phyloP scores from a whole-genome alignment of 1,140 invertebrate genomes.

The Eubasilissa regina region DNA sequence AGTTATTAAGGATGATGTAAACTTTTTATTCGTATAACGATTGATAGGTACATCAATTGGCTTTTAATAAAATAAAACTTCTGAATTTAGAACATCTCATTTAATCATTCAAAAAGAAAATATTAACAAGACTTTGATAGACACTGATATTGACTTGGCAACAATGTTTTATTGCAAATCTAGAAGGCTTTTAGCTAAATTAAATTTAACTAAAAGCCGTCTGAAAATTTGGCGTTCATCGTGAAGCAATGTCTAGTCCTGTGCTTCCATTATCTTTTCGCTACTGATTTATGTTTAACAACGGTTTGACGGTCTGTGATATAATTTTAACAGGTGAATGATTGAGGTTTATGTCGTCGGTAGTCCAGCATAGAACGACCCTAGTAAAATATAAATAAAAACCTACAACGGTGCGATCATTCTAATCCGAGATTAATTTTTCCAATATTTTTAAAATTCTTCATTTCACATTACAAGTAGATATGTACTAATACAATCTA shows the following conservation, averaged over 20 bases:
- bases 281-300: constrained; percentile 43
- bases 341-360: constrained; percentile 17
- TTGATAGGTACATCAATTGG: no score
- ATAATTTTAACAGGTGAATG: constrained; percentile 35
- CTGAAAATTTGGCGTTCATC: constrained; percentile 6
- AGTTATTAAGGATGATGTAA: no score
- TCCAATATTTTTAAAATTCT: background rate
- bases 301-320: background rate
- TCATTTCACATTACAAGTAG: background rate
- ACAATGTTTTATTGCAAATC: no score
- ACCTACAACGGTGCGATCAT: background rate
- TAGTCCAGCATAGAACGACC: background rate
- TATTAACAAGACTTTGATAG: no score
- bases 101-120: no score
- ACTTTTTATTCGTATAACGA: no score
- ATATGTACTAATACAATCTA: background rate
- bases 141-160: no score
- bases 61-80: no score
- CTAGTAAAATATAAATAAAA: constrained; percentile 7
- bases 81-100: no score
- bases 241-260: constrained; percentile 7
- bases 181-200: no score
- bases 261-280: constrained; percentile 25
- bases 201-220: no score
- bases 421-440: background rate